These are phyloP conservation scores for Eurois occulta DNA, from an alignment of 2,888 invertebrate genomes.

Conservation along the genomic window DNA sequence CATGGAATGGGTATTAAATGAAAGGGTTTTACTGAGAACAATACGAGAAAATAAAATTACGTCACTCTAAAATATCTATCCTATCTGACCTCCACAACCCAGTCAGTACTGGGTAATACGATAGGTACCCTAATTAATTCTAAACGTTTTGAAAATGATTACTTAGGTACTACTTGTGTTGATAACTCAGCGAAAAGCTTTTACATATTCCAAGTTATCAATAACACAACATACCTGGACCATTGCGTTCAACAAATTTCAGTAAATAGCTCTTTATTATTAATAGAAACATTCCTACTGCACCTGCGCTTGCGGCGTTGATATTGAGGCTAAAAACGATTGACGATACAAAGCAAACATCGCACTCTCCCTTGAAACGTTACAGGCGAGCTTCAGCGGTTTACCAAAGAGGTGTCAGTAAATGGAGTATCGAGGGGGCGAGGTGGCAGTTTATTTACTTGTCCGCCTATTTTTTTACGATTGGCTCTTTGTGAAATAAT, in stretches of 20 bases:
- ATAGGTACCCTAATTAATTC: no score
- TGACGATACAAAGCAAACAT: conserved; percentile 71
- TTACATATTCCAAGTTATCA: not conserved
- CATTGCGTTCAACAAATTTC: conserved; percentile 1
- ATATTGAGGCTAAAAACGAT: conserved; percentile 65
- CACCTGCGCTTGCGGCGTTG: conserved; percentile 32
- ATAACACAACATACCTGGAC: not conserved
- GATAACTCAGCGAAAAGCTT: not conserved
- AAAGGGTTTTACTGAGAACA: no score
- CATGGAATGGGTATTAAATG: no score
- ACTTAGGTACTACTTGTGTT: not conserved
- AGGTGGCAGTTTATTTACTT: not conserved
- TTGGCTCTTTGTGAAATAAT: not conserved
- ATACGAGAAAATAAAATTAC: no score
- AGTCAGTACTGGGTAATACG: no score
- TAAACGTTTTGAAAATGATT: not conserved
- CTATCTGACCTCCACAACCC: no score
- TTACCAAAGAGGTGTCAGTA: conserved; percentile 19
- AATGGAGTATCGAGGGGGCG: conserved; percentile 12
- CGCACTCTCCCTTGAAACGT: conserved; percentile 67
- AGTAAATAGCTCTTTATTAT: conserved; percentile 24
- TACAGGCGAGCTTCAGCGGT: conserved; percentile 68
- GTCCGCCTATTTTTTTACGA: not conserved
- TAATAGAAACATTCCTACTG: conserved; percentile 46
- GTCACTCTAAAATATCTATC: no score